phyloP scores from a whole-genome alignment of 2,113 vertebrate genomes.

The Cyphomyrus plagiostoma region DNA sequence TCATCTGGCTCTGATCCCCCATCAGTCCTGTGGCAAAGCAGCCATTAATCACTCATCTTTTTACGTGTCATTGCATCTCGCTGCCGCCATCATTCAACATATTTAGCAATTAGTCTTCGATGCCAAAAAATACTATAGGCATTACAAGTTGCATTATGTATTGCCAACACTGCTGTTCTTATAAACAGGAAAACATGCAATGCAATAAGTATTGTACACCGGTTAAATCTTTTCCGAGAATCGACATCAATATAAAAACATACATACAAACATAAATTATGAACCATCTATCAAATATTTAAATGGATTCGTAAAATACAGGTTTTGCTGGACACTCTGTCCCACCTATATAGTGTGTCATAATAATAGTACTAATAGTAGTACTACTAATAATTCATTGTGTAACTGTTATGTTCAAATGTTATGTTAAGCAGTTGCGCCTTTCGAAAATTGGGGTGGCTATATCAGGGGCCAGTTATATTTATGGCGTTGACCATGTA shows the following conservation, averaged over 20 bases:
- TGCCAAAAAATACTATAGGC: neutral
- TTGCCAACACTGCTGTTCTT: neutral
- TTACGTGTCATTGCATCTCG: neutral
- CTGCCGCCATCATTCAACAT: neutral
- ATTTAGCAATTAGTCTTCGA: neutral
- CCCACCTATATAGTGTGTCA: neutral
- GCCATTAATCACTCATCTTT: neutral
- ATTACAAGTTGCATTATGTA: neutral
- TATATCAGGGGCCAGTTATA: neutral
- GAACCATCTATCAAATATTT: neutral
- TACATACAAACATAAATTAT: neutral
- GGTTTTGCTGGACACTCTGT: neutral
- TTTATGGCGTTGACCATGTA: neutral
- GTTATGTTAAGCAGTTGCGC: neutral
- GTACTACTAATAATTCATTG: neutral
- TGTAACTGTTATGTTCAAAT: neutral
- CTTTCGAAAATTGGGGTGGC: neutral
- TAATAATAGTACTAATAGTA: neutral
- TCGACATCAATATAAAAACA: neutral
- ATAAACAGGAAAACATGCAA: neutral
- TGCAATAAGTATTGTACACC: neutral
- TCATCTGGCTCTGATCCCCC: neutral
- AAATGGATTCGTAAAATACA: neutral
- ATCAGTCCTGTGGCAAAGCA: neutral
- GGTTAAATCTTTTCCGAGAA: neutral